Evolutionary conservation across 2,113 vertebrate genomes (phyloP), one percentile per base, ranked within the genome.

Genomic region (Anolis carolinensis): DNA sequence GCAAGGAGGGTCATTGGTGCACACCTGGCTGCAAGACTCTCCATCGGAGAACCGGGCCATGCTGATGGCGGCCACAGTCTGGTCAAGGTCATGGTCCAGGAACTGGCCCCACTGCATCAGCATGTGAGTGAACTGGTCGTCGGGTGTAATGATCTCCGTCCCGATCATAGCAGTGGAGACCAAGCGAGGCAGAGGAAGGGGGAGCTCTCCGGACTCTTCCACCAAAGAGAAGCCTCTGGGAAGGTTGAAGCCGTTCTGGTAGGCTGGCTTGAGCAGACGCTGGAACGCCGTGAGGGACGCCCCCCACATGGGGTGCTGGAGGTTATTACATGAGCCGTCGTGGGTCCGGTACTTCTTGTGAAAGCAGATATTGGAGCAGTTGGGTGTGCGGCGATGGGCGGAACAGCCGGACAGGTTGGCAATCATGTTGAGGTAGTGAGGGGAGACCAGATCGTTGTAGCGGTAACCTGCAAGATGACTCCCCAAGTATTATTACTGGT

Each of bases 41-140:
- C 94, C 94, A 0, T 96, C 96, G 0, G 95, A 96, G 91, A 96
- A 96, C 25, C 96, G 94, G 0, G 96, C 95, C 95, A 96, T 96
- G 88, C 96, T 95, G 5, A 96, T 95, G 36, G 96, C 95, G 25
- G 95, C 95, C 86, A 96, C 95, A 0, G 96, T 96, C 88, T 96
- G 96, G 86, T 96, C 96, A 91, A 96, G 83, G 84, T 96, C 96
- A 0, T 96, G 96, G 83, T 96, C 96, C 88, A 96, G 88, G 72
- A 96, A 96, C 88, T 96, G 96, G 5, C 96, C 96, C 96, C 96
- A 96, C 65, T 96, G 96, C 96, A 96, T 96, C 1, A 96, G 90
- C 94, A 96, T 95, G 88, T 96, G 96, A 0, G 96, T 96, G 90
- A 95, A 96, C 48, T 94, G 95, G 10, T 93, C 93, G 0, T 96